Evolutionary conservation across 1,140 invertebrate genomes (phyloP), one percentile per base, ranked within the genome.

Genomic region (Diploscapter pachys): DNA sequence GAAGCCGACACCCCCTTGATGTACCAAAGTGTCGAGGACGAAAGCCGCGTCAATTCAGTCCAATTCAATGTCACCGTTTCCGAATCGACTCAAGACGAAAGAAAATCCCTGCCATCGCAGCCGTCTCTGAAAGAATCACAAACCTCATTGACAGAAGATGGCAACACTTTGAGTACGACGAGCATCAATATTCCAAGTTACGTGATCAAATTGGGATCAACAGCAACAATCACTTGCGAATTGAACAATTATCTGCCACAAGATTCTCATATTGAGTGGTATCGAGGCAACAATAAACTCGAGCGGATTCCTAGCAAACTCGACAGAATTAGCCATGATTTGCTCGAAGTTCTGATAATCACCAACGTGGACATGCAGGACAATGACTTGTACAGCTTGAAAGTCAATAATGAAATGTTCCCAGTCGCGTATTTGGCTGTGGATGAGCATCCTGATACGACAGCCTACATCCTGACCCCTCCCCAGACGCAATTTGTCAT

Each of bases 401-500:
- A 76, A 72, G 78, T 83, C 31, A 80, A 85, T 63, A 72, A 77
- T 11, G 83, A 83, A 31, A 52, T 83, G 4, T 85, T 79, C 65
- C 83, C 83, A 5, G 82, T 83, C 5, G 82, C 82, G 3, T 83
- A 86, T 71, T 62, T 83, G 61, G 79, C 83, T 57, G 75, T 85
- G 6, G 84, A 85, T 6, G 61, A n/a, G n/a, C 71, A 69, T 53
- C 4, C 50, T 11, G 80, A 81, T 52, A 62, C 50, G 6, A 66
- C 64, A n/a, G 31, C 53, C 48, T 71, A 13, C 4, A 81, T 82
- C 63, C 55, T 81, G 0, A 73, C 78, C 8, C 75, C 79, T 50
- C 81, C 81, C 31, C 77, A 85, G 71, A 83, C 82, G 8, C 74
- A 82, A 68, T 83, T 83, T 75, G 82, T 85, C 51, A 85, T 83